Conservation (phyloP, 2,113 vertebrate genomes). For the Brachypodius melanocephalos region DNA sequence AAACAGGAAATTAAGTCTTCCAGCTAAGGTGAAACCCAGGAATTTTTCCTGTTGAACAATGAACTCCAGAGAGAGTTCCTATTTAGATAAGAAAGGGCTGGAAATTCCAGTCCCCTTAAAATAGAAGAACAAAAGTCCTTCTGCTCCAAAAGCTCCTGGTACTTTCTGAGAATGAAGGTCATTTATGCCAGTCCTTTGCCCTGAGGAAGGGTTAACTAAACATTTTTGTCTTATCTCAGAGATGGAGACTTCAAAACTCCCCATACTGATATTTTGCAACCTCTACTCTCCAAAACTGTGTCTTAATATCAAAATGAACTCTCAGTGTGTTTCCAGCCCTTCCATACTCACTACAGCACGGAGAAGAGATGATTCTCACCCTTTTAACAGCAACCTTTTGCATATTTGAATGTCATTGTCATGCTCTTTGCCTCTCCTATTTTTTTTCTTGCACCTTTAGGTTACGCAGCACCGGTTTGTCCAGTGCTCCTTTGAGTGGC, state of each 20-base stretch:
- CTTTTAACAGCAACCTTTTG: neutral
- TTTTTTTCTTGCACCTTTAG: neutral
- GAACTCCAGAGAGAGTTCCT: neutral
- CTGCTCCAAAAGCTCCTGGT: neutral
- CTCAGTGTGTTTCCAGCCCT: neutral
- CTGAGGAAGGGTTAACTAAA: neutral
- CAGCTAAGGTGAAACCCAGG: neutral
- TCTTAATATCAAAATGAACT: neutral
- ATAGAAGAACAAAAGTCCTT: neutral
- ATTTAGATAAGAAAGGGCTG: constrained; percentile 18
- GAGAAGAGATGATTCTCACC: neutral
- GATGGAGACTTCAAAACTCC: neutral
- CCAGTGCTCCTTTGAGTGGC: neutral
- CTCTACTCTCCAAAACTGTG: neutral
- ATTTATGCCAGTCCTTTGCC: neutral
- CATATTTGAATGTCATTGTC: neutral
- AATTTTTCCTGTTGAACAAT: constrained; percentile 23
- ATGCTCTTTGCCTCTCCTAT: neutral
- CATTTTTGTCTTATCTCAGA: neutral
- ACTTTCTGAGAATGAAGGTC: neutral
- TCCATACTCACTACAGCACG: no score
- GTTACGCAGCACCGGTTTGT: neutral
- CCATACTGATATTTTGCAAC: neutral
- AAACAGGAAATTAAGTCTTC: constrained; percentile 25
- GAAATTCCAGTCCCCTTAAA: constrained; percentile 13